phyloP scores from a whole-genome alignment of 2,797 vertebrate genomes.

The Scolopax rusticola region DNA sequence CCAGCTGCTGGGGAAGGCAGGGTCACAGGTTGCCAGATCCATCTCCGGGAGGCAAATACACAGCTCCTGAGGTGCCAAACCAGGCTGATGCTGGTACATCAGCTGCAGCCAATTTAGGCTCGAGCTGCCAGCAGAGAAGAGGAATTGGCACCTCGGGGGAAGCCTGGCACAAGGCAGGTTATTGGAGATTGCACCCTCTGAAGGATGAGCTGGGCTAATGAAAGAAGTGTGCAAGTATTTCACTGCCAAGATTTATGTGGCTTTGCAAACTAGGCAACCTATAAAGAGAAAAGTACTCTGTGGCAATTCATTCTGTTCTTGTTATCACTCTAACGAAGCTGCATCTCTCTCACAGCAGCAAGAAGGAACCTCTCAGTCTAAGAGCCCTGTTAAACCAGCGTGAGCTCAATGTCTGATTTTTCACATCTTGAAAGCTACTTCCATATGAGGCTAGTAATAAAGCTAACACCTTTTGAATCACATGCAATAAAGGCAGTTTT shows the following conservation, averaged over 20 bases:
- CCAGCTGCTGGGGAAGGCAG: background rate
- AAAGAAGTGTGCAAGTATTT: background rate
- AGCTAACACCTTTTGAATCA: background rate
- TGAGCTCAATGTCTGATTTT: rapidly evolving
- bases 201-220: background rate
- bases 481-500: too few relatives aligned
- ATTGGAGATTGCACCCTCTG: background rate
- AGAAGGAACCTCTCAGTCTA: background rate
- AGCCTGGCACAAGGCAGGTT: background rate
- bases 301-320: background rate
- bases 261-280: background rate
- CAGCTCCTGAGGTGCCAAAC: background rate
- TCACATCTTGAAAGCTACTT: background rate
- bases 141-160: background rate
- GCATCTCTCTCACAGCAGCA: background rate
- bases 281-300: rapidly evolving
- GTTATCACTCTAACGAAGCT: background rate
- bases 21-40: rapidly evolving
- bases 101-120: rapidly evolving
- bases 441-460: background rate
- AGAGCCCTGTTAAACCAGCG: background rate
- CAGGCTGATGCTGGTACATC: background rate
- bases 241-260: background rate
- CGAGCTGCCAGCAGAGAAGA: background rate
- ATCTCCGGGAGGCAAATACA: rapidly evolving